Evolutionary conservation across 2,888 invertebrate genomes (phyloP), one percentile per base, ranked within the genome.

Genomic region (Erannis defoliaria): DNA sequence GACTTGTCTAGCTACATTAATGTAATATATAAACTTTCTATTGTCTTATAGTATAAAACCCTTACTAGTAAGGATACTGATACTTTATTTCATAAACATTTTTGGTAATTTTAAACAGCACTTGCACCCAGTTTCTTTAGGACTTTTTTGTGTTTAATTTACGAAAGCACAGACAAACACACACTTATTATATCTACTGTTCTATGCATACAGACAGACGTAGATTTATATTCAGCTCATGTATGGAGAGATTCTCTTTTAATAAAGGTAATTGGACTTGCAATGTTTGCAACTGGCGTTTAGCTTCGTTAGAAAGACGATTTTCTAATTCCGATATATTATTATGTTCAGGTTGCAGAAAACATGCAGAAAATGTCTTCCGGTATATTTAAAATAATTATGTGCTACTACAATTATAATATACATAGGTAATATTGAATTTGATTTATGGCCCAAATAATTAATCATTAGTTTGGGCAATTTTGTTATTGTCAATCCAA

Each of bases 181-280:
- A 35, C n/a, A 19, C 10, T 35, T 19, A 18, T n/a, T n/a, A n/a
- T n/a, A n/a, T n/a, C 14, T 0, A 4, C 43, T 23, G 16, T 10
- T 21, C 33, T 1, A 14, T 14, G 31, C 33, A 2, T 14, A 38
- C 19, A 40, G 29, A 40, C 12, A 37, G 14, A 62, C 37, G 16
- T 48, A 50, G 21, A 70, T 70, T 68, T 66, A 63, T 70, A 70
- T 65, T 59, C 70, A 53, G 37, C 42, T 53, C 62, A 40, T 57
- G 63, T 58, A 55, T 16, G 49, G 43, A 49, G 53, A 51, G 45
- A 55, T 55, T 60, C 40, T 38, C 43, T 61, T 51, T 48, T 67
- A 58, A 61, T 63, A 63, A 55, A 57, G 37, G 35, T 55, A 57
- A 55, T 55, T 55, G 60, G 55, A 21, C 29, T 54, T 40, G 67